These are phyloP conservation scores for Empis stercorea DNA, from an alignment of 2,888 invertebrate genomes.

Conservation along the genomic window DNA sequence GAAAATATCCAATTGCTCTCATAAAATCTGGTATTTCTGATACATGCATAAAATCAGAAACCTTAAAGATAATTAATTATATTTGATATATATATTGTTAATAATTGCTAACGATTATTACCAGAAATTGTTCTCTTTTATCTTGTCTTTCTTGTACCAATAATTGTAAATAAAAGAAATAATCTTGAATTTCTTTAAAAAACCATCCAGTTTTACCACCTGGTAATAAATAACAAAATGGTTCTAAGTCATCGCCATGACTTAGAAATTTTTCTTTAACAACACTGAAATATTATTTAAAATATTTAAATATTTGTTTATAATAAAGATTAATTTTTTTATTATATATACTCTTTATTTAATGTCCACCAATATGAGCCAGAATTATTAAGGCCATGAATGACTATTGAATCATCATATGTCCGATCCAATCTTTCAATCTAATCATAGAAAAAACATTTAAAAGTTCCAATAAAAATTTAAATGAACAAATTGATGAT, in stretches of 20 bases:
- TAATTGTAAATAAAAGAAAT: constrained; percentile 67
- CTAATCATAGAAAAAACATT: too few relatives aligned
- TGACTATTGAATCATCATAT: too few relatives aligned
- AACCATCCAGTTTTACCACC: constrained; percentile 58
- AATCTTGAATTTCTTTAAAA: constrained; percentile 56
- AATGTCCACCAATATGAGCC: constrained; percentile 46
- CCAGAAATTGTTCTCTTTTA: not conserved
- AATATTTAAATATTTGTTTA: not conserved
- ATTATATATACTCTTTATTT: constrained; percentile 40
- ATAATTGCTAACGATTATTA: not conserved
- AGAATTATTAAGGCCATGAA: constrained; percentile 40
- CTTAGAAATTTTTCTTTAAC: constrained; percentile 39
- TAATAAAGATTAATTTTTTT: constrained; percentile 9
- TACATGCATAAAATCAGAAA: constrained; percentile 45
- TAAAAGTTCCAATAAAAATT: too few relatives aligned
- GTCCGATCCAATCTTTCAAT: too few relatives aligned
- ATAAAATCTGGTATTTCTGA: constrained; percentile 59
- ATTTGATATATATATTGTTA: not conserved
- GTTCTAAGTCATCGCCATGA: constrained; percentile 47
- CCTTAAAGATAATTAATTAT: constrained; percentile 2
- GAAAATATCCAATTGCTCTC: constrained; percentile 62
- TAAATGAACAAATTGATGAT: too few relatives aligned
- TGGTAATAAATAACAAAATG: constrained; percentile 58
- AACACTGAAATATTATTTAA: constrained; percentile 28
- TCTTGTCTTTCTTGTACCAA: constrained; percentile 52